Evolutionary conservation across 2,888 invertebrate genomes (phyloP), one percentile per base, ranked within the genome.

Genomic region (Agriopis aurantiaria): DNA sequence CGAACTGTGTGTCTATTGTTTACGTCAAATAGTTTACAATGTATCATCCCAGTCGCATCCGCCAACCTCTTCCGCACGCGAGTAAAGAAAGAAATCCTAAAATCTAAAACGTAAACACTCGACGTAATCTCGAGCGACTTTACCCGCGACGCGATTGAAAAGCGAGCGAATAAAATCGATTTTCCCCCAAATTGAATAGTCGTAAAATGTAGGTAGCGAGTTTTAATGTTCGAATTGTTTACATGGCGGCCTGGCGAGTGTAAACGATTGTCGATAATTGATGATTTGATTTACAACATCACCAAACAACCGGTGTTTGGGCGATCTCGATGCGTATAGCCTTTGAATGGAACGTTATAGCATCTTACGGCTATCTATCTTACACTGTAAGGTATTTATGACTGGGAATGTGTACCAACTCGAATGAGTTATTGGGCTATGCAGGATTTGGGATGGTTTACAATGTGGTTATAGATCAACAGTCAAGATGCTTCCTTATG

Each of bases 181-280:
- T 93, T 93, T 93, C 92, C 94, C 90, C 91, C 91, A 92, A 93
- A 93, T 93, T 90, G 88, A 90, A 92, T 87, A 89, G 86, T 88
- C 92, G 89, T 93, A 88, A 93, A 93, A 90, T 83, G 86, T 90
- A 90, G 91, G 90, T 90, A 91, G 92, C 89, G 86, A 85, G 90
- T 90, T 93, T 93, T 92, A 92, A 91, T 89, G 92, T 90, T 83
- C 86, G 86, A 79, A 91, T 91, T 93, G 94, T 93, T 94, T 94
- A 94, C 93, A 91, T 82, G 90, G 93, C 91, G 94, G 93, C 93
- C 91, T 93, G 90, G 88, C 91, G 88, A 91, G 92, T 89, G 92
- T 94, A 93, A 93, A 94, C 94, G 90, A 86, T 91, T 90, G 91
- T 91, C 92, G 91, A 92, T 93, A 94, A 93, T 94, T 93, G 94